Base-by-base conservation (phyloP, 2,797 vertebrate species). In the Epinephelus malabaricus region DNA sequence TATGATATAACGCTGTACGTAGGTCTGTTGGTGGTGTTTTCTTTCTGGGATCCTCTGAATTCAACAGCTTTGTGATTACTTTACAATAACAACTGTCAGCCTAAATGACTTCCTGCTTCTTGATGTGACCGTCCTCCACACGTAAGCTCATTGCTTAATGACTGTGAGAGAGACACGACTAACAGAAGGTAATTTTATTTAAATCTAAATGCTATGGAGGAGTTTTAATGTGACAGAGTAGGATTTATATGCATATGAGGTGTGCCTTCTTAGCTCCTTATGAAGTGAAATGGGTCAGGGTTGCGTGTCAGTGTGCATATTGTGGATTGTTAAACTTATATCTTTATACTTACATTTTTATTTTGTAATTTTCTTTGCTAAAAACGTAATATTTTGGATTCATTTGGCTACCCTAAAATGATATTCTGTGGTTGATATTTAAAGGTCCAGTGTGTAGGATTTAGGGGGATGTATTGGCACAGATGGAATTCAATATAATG, bases 201-300 rank as follows among this genome's bases (percentile, higher is more conserved):
- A 50, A n/a, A 47, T 62, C 3, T 61, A 40, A 74, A 49, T 53
- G 30, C 19, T 34, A 6, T 12, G 38, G 34, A 70, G 5, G 40
- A 30, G 17, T 77, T 73, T 86, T 66, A 65, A 50, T 73, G 34
- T 47, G 43, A 12, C 58, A 65, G 34, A 83, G 18, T 27, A 54
- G 25, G 50, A 62, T 63, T 45, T 83, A 13, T 40, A 62, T 76
- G 25, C 45, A 74, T 76, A 69, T 62, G 19, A 84, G 40, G 67
- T 79, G 91, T 92, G 92, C 89, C 92, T 91, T 90, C 56, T 84
- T 78, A 46, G 10, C 58, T 78, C 47, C 66, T 21, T 27, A 63
- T 76, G 15, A 75, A 49, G 55, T 81, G 1, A 46, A 53, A 50
- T n/a, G 43, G 47, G 0, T 84, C 38, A 55, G 56, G 53, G 40